A percentile compares a stretch with the other conserved stretches of the same genome.
Conservation (phyloP, 2,888 invertebrate genomes). For the Zeuzera pyrina region DNA sequence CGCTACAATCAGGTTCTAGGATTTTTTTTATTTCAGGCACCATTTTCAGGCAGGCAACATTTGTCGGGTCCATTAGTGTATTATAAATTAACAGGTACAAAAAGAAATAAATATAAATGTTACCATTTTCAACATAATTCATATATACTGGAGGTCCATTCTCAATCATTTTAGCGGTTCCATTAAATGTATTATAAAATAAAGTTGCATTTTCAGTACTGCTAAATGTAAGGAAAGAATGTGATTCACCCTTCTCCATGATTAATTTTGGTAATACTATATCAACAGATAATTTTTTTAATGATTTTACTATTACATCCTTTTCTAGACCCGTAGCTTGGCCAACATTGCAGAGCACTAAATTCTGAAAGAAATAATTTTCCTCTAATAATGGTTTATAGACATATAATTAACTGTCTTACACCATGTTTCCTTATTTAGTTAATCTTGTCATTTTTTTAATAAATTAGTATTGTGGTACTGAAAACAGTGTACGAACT, state of each 20-base stretch:
- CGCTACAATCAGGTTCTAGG: too few species aligned
- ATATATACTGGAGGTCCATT: slow-evolving; percentile 77
- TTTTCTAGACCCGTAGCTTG: slow-evolving; percentile 84
- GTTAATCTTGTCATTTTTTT: too few species aligned
- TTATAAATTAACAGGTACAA: too few species aligned
- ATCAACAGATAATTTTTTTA: slow-evolving; percentile 64
- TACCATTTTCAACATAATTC: slow-evolving; percentile 75
- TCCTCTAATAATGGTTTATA: too few species aligned
- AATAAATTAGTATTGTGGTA: too few species aligned
- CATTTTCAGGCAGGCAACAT: too few species aligned
- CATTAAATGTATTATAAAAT: slow-evolving; percentile 76
- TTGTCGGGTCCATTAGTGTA: too few species aligned
- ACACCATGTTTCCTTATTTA: too few species aligned
- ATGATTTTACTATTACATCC: slow-evolving; percentile 73
- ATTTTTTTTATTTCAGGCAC: too few species aligned
- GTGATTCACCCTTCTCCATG: slow-evolving; percentile 85
- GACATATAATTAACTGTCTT: too few species aligned
- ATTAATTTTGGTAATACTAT: slow-evolving; percentile 74
- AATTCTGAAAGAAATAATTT: slow-evolving; percentile 65
- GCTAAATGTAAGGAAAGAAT: slow-evolving; percentile 81
- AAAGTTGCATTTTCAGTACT: slow-evolving; percentile 58
- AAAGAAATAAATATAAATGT: slow-evolving; percentile 18
- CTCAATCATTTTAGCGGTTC: slow-evolving; percentile 66
- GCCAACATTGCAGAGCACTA: slow-evolving; percentile 90
- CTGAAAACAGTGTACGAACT: too few species aligned